Evolutionary conservation across 1,140 invertebrate species (phyloP), one percentile per base, ranked within the genome.

Genomic region (Phthorimaea operculella): DNA sequence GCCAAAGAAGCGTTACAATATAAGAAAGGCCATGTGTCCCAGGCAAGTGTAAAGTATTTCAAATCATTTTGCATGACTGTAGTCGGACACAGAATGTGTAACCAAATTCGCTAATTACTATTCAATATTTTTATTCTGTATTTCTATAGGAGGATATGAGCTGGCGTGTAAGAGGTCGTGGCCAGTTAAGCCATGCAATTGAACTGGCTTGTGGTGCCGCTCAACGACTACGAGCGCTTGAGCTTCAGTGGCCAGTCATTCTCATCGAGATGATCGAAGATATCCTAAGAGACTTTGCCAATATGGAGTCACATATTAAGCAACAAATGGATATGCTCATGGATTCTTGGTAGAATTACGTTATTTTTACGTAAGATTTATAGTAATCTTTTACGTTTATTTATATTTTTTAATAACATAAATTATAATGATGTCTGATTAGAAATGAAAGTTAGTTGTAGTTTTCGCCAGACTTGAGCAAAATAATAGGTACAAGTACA

Each of bases 1-100:
- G 92, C 92, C 34, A 96, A 94, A 83, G 93, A 96, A 84, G 93
- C 93, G 12, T 72, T 96, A n/a, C 93, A 94, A 60, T 94, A 92
- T 89, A 90, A 91, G 65, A 89, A 89, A 68, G 87, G 88, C 51
- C 85, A 86, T 59, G 74, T 90, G 33, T 89, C 88, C 18, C 90
- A 92, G 86, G 90, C 80, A 66, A 58, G 36, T 28, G 21, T 28
- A 28, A 28, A 28, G 16, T 44, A 42, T 54, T 42, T 28, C 39
- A 2, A 2, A 28, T 28, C 21, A 28, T 6, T 28, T 2, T 28
- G 21, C 21, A 28, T 28, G 21, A 47, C 12, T 10, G 16, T 48
- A 51, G 8, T 42, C 12, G 12, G 11, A 42, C 12, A 52, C 28
- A 51, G 28, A 33, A 10, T 42, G 45, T 55, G 15, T 48, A 49